phyloP scores from a whole-genome alignment of 2,888 invertebrate genomes.

The Cyaniris semiargus region DNA sequence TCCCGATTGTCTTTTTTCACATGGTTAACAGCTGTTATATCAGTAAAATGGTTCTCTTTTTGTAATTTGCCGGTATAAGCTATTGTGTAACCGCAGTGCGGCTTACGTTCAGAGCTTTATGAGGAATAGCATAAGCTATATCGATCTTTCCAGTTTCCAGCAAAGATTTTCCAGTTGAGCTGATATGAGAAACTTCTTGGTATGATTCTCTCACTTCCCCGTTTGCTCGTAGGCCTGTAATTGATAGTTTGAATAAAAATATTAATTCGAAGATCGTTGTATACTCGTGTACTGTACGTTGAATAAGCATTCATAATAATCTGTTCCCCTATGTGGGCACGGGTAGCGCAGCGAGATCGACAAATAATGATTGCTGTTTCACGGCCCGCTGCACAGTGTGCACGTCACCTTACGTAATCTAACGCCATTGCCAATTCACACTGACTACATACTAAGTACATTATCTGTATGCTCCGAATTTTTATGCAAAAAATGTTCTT shows the following conservation, averaged over 20 bases:
- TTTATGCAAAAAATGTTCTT: not conserved
- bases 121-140: not conserved
- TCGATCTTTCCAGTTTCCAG: not conserved
- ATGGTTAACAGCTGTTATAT: not conserved
- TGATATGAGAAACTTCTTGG: not conserved
- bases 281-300: conserved; percentile 25
- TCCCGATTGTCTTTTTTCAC: not conserved
- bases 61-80: not conserved
- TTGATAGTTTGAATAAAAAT: not conserved
- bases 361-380: conserved; percentile 59
- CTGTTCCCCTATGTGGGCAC: conserved; percentile 38
- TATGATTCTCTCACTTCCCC: not conserved
- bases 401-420: conserved; percentile 61
- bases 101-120: not conserved
- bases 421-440: conserved; percentile 45
- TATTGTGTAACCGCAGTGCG: not conserved
- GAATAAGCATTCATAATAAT: conserved; percentile 36
- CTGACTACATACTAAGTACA: conserved; percentile 30
- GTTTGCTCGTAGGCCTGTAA: not conserved
- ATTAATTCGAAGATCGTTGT: not conserved
- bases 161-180: not conserved
- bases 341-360: conserved; percentile 46
- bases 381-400: conserved; percentile 58
- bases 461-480: not conserved
- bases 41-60: not conserved